Conservation (phyloP, 2,888 invertebrate genomes). For the Eupeodes latifasciatus region DNA sequence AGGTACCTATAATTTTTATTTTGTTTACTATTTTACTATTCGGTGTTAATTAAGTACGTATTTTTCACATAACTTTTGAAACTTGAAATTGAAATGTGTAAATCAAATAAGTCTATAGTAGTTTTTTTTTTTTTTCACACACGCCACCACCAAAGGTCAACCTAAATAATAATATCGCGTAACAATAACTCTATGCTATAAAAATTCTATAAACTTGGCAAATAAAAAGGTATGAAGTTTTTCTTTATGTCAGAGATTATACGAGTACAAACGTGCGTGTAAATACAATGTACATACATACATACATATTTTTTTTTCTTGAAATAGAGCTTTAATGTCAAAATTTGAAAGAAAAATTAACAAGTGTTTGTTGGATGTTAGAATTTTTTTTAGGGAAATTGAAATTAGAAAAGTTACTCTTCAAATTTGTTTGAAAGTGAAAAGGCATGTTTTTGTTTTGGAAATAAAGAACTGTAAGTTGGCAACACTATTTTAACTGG, state of each 20-base stretch:
- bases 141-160: constrained; percentile 52
- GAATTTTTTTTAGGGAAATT: background rate
- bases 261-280: background rate
- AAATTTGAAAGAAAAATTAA: constrained; percentile 60
- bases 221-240: constrained; percentile 54
- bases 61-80: constrained; percentile 32
- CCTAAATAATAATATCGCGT: background rate
- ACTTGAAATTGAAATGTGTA: constrained; percentile 71
- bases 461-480: too few species aligned
- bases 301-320: constrained; percentile 13
- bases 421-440: background rate
- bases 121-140: constrained; percentile 46
- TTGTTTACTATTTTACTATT: constrained; percentile 37
- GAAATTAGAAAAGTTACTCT: background rate
- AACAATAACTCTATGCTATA: constrained; percentile 41
- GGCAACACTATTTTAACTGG: too few species aligned
- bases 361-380: constrained; percentile 14
- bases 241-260: constrained; percentile 29
- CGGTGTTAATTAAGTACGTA: constrained; percentile 70
- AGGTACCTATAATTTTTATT: background rate
- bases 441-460: background rate
- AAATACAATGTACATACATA: background rate
- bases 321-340: constrained; percentile 59
- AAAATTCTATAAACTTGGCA: constrained; percentile 64
- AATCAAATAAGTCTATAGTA: constrained; percentile 66